phyloP scores from a whole-genome alignment of 2,113 vertebrate species.

The Melanotaenia duboulayi region DNA sequence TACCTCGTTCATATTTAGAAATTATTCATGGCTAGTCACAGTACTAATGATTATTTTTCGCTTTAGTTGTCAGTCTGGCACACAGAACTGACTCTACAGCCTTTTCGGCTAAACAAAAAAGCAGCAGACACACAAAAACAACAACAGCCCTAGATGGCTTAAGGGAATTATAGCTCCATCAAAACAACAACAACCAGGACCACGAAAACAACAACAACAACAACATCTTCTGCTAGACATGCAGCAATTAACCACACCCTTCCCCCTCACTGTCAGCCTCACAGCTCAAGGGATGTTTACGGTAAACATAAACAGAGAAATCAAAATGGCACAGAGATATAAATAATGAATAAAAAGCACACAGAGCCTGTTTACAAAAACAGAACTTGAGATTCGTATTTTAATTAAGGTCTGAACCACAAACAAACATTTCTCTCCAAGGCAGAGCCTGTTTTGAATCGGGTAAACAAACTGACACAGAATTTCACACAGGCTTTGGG shows the following conservation, averaged over 20 bases:
- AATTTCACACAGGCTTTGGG: constrained; percentile 78
- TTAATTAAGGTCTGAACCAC: constrained; percentile 84
- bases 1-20: neutral
- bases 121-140: constrained; percentile 49
- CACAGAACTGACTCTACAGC: constrained; percentile 11
- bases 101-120: constrained; percentile 60
- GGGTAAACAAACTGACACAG: constrained; percentile 82
- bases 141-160: constrained; percentile 48
- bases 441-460: constrained; percentile 77
- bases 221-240: constrained; percentile 67
- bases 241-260: constrained; percentile 72
- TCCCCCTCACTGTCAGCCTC: constrained; percentile 63
- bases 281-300: constrained; percentile 79
- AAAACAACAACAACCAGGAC: constrained; percentile 74
- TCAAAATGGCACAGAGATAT: constrained; percentile 83
- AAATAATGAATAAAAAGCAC: constrained; percentile 83
- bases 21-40: neutral
- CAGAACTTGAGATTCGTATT: constrained; percentile 83
- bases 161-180: constrained; percentile 61
- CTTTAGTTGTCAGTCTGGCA: constrained; percentile 5
- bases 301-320: constrained; percentile 85
- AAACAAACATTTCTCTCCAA: constrained; percentile 84
- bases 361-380: constrained; percentile 82
- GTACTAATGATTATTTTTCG: constrained; percentile 24
- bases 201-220: constrained; percentile 70